Conservation (phyloP, 2,888 invertebrate genomes). For the Hofmannophila pseudospretella region DNA sequence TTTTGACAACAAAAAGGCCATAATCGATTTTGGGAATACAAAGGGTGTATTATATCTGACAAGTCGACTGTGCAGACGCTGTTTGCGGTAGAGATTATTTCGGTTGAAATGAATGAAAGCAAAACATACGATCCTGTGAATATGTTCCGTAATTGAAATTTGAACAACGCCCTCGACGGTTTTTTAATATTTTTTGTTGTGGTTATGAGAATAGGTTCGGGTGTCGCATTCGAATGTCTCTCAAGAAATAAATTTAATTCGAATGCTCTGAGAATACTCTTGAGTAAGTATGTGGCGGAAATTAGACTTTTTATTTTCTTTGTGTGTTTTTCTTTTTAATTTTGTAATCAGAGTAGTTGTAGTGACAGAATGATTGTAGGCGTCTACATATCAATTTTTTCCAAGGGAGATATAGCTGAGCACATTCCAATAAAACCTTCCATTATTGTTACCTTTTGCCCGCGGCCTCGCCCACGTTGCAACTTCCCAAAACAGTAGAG, state of each 20-base stretch:
- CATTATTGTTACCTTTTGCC: too few relatives aligned
- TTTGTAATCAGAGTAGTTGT: conserved; percentile 5
- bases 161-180: conserved; percentile 49
- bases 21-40: conserved; percentile 74
- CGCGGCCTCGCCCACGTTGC: too few relatives aligned
- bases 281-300: conserved; percentile 9
- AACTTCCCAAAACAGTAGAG: too few relatives aligned
- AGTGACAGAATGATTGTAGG: conserved; percentile 9
- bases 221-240: conserved; percentile 32
- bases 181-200: conserved; percentile 44
- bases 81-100: conserved; percentile 78
- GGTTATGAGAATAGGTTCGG: conserved; percentile 30
- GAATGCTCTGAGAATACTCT: conserved; percentile 4
- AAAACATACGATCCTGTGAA: conserved; percentile 68
- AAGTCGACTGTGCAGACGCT: conserved; percentile 71
- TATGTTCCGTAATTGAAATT: conserved; percentile 72
- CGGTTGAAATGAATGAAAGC: conserved; percentile 76
- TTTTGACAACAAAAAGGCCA: conserved; percentile 77
- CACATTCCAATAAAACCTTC: too few relatives aligned
- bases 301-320: conserved; percentile 14
- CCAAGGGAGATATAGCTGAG: too few relatives aligned
- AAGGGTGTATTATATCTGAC: conserved; percentile 73
- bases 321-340: conserved; percentile 6
- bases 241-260: conserved; percentile 26
- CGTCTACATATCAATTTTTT: too few relatives aligned